These are phyloP conservation scores for Galaxias olidus DNA, from an alignment of 2,797 vertebrate species.

Conservation along the genomic window DNA sequence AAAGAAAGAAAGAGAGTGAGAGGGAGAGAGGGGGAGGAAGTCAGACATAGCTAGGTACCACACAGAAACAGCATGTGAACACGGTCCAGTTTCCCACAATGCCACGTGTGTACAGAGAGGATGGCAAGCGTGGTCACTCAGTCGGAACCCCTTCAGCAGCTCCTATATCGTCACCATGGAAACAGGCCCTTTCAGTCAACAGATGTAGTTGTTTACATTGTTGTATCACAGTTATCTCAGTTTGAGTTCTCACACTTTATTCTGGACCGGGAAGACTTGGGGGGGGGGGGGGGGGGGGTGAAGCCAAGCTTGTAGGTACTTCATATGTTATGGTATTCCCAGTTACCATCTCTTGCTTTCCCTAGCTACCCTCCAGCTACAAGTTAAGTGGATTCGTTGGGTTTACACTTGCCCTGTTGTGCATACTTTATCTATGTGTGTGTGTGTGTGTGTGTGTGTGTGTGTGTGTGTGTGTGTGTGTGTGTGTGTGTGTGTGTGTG, in stretches of 20 bases:
- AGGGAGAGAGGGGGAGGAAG: neutral
- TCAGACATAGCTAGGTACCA: neutral
- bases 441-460: conserved; percentile 31
- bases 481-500: conserved; percentile 19
- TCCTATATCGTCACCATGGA: conserved; percentile 49
- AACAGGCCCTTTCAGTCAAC: conserved; percentile 45
- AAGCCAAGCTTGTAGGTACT: neutral
- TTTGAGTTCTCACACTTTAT: neutral
- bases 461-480: conserved; percentile 23
- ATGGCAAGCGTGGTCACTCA: conserved; percentile 8
- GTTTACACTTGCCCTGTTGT: neutral
- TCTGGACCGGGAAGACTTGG: neutral
- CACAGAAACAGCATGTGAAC: conserved; percentile 39
- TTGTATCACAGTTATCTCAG: neutral
- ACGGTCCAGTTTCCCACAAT: conserved; percentile 57
- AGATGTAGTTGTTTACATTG: conserved; percentile 37
- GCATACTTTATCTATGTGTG: conserved; percentile 9
- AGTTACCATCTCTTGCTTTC: conserved; percentile 15
- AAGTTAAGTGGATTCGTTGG: conserved; percentile 24
- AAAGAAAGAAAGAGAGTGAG: neutral
- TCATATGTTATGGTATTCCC: conserved; percentile 26
- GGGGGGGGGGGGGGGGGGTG: neutral
- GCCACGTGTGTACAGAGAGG: conserved; percentile 36
- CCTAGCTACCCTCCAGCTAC: conserved; percentile 29
- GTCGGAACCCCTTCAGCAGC: conserved; percentile 45